phyloP scores from a whole-genome alignment of 1,140 invertebrate genomes.

The Octopus bimaculoides region DNA sequence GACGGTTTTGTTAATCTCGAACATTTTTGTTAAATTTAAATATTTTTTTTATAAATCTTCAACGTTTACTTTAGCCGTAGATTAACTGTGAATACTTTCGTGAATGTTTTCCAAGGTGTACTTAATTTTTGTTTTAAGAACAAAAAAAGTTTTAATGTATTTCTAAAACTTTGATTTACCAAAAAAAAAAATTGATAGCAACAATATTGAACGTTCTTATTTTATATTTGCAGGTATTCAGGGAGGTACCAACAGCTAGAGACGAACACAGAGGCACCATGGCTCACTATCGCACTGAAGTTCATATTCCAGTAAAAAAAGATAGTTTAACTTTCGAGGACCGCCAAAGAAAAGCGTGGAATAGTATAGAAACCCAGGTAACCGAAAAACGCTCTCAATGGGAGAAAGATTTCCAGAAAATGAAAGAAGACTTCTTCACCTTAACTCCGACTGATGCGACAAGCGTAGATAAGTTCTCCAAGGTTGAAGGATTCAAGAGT shows the following conservation, averaged over 20 bases:
- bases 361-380: constrained; percentile 50
- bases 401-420: constrained; percentile 53
- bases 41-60: no score
- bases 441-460: constrained; percentile 47
- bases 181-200: not conserved
- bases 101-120: no score
- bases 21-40: no score
- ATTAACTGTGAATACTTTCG: no score
- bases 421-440: constrained; percentile 53
- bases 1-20: no score
- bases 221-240: not conserved
- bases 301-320: constrained; percentile 49
- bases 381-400: constrained; percentile 48
- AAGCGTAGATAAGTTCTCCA: constrained; percentile 25
- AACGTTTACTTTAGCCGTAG: no score
- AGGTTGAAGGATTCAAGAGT: constrained; percentile 35
- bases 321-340: constrained; percentile 53
- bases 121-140: not conserved
- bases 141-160: not conserved
- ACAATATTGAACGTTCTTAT: not conserved
- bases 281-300: constrained; percentile 46
- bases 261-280: constrained; percentile 17
- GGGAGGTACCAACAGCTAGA: not conserved
- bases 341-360: constrained; percentile 50
- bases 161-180: not conserved